phyloP scores from a whole-genome alignment of 64 coral and sea anemone species.

The Montipora foliosa region DNA sequence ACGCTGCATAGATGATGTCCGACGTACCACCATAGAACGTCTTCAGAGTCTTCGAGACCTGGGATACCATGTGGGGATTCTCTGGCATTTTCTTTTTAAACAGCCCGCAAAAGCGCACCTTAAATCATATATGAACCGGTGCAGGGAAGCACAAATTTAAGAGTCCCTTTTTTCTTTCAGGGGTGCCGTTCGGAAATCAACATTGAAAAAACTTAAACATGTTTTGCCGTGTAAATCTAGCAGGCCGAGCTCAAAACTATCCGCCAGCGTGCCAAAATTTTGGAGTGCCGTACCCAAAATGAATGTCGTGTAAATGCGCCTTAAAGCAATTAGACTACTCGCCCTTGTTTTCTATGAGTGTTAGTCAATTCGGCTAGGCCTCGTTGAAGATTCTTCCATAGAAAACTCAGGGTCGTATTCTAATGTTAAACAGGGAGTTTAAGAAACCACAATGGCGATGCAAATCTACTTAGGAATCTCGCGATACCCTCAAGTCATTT shows the following conservation, averaged over 20 bases:
- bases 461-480: too few relatives aligned
- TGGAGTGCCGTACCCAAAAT: neutral
- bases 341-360: too few relatives aligned
- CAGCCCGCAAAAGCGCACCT: neutral
- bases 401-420: too few relatives aligned
- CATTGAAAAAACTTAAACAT: conserved; percentile 32
- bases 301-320: neutral
- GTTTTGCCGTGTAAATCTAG: conserved; percentile 37
- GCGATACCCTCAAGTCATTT: too few relatives aligned
- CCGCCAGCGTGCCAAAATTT: neutral
- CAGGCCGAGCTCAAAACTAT: conserved; percentile 17
- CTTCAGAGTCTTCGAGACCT: too few relatives aligned
- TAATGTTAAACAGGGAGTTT: too few relatives aligned
- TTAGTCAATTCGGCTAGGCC: too few relatives aligned
- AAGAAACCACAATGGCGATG: too few relatives aligned
- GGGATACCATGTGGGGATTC: too few relatives aligned
- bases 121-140: neutral
- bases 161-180: conserved; percentile 20
- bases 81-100: conserved; percentile 6
- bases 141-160: conserved; percentile 25
- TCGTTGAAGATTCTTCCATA: too few relatives aligned
- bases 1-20: too few relatives aligned
- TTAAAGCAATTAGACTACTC: neutral
- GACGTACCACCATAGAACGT: too few relatives aligned
- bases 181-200: conserved; percentile 29